Percentiles rank a stretch among this genome's conserved stretches.
phyloP scores from a whole-genome alignment of 2,797 vertebrate genomes.

The Dallia pectoralis region DNA sequence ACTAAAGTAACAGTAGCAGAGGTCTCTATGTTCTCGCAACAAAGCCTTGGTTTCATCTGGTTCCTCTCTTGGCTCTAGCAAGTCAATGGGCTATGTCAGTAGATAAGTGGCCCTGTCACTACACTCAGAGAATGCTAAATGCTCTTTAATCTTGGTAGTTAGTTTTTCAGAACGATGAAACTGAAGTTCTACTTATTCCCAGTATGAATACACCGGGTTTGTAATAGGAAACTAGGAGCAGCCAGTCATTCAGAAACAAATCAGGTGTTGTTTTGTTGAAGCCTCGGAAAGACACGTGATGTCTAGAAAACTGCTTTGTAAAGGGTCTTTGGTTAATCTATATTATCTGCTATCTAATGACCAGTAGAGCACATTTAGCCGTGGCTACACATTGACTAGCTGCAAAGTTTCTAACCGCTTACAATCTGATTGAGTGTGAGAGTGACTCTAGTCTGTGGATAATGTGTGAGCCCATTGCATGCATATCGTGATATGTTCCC shows the following conservation, averaged over 20 bases:
- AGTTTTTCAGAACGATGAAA: constrained; percentile 1
- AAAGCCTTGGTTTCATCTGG: constrained; percentile 55
- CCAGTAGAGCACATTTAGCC: background rate
- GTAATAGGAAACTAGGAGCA: constrained; percentile 11
- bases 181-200: background rate
- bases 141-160: constrained; percentile 38
- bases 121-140: constrained; percentile 38
- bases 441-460: background rate
- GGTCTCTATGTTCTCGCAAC: constrained; percentile 44
- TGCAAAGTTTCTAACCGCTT: background rate
- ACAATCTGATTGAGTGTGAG: background rate
- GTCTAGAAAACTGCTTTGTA: background rate
- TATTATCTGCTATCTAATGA: background rate
- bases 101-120: constrained; percentile 51
- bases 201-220: background rate
- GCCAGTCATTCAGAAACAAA: background rate
- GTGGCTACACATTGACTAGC: background rate
- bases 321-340: background rate
- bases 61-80: constrained; percentile 51
- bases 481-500: background rate
- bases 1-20: constrained; percentile 39
- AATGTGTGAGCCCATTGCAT: background rate
- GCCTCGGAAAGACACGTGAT: background rate
- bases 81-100: constrained; percentile 43
- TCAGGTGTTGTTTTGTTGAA: background rate